phyloP scores from a whole-genome alignment of 2,113 vertebrate genomes.

The Gnathonemus echidnorhynchus region DNA sequence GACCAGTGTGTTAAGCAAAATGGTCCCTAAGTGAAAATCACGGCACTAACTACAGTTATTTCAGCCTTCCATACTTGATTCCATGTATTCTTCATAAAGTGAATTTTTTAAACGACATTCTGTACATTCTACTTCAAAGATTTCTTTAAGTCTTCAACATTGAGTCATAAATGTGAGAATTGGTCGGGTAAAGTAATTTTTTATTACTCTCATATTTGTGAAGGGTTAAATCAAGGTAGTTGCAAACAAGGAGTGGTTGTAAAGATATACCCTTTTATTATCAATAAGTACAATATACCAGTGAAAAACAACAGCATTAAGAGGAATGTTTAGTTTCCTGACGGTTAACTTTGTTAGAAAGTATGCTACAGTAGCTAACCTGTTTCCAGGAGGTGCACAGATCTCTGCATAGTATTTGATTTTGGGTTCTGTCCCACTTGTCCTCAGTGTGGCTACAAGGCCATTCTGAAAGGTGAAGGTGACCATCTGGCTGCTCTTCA shows the following conservation, averaged over 20 bases:
- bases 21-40: not conserved
- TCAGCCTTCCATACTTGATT: not conserved
- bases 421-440: constrained; percentile 93
- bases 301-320: not conserved
- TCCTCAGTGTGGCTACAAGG: constrained; percentile 81
- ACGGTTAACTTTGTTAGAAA: not conserved
- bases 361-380: constrained; percentile 54
- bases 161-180: not conserved
- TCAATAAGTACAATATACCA: not conserved
- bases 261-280: not conserved
- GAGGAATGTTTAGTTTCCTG: not conserved
- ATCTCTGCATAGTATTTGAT: constrained; percentile 91
- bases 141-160: not conserved
- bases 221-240: not conserved
- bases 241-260: not conserved
- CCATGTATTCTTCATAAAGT: not conserved
- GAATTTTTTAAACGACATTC: not conserved
- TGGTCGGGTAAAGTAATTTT: not conserved
- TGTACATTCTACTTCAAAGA: not conserved
- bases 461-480: constrained; percentile 86
- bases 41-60: not conserved
- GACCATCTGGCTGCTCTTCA: constrained; percentile 87
- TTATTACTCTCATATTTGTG: not conserved
- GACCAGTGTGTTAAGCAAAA: not conserved
- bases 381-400: constrained; percentile 69